These are phyloP conservation scores for Muntiacus reevesi DNA, from an alignment of 2,113 vertebrate species.

Conservation along the genomic window DNA sequence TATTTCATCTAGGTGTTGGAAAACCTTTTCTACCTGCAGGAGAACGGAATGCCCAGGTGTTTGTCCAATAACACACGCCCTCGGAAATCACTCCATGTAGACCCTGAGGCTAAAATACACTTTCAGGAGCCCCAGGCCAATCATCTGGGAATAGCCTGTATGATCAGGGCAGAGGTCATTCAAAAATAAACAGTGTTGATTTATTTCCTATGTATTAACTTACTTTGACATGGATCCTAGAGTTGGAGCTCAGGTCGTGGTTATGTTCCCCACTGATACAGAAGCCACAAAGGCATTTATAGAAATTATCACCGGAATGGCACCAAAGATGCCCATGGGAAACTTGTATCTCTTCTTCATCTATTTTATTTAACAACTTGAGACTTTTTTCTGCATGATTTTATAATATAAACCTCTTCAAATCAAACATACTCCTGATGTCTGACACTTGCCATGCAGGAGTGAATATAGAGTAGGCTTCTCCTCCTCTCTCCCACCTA, in stretches of 20 bases:
- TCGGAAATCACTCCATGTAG: neutral
- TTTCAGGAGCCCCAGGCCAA: neutral
- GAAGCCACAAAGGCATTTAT: neutral
- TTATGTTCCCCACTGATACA: neutral
- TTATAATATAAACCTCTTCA: constrained; percentile 30
- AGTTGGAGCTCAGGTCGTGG: neutral
- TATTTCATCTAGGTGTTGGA: neutral
- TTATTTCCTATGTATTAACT: neutral
- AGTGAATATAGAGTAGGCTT: neutral
- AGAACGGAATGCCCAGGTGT: neutral
- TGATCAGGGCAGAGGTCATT: neutral
- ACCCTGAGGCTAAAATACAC: neutral
- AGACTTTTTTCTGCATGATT: neutral
- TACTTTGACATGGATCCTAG: neutral
- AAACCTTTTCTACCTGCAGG: neutral
- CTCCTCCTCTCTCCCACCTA: neutral
- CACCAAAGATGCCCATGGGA: neutral
- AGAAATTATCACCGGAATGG: neutral
- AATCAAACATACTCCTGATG: neutral
- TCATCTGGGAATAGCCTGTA: neutral
- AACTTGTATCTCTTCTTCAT: neutral
- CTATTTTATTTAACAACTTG: neutral
- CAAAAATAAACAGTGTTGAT: neutral
- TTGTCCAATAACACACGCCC: neutral
- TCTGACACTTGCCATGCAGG: neutral